Evolutionary conservation across 2,113 vertebrate species (phyloP), one percentile per base, ranked within the genome.

Genomic region (Monarcha castaneiventris): DNA sequence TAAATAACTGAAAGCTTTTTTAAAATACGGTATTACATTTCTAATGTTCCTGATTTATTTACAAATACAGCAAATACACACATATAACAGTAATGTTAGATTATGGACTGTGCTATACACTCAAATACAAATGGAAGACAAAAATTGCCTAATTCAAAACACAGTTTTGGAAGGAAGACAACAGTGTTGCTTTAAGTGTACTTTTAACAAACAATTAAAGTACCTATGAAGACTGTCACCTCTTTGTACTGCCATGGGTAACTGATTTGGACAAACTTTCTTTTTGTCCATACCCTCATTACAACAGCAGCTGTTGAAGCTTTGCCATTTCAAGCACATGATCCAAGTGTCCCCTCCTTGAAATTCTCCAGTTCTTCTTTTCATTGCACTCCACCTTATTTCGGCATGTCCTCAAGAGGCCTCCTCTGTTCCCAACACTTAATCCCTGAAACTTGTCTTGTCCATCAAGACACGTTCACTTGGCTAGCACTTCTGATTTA

Each of bases 371-470:
- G 86, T 84, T 71, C 81, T 93, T n/a, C 94, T 89, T 95, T 93
- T 69, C 82, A 84, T 5, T 59, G 37, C 39, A 35, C 88, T 92
- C 87, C 72, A 95, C 87, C 78, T 68, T 18, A 77, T 80, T 95
- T 85, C 0, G 9, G 93, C 94, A 93, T 69, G 96, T 96, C 97
- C 91, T 58, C 80, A 96, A 56, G 94, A 97, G 95, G 94, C 93
- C 91, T 96, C 77, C 87, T 44, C 94, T 95, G 84, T 71, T 94
- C 94, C 95, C 95, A 95, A 17, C 83, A 96, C 95, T 97, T 98
- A 95, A 98, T 97, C 96, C 96, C 78, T 95, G 91, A 96, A 97
- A 97, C 84, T 93, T 71, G 75, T 64, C 95, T 96, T 95, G 97
- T 97, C 97, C 84, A 94, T 97, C 97, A 97, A 87, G 43, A 78